Evolutionary conservation across 2,888 invertebrate genomes (phyloP), one percentile per base, ranked within the genome.

Genomic region (Thera britannica): DNA sequence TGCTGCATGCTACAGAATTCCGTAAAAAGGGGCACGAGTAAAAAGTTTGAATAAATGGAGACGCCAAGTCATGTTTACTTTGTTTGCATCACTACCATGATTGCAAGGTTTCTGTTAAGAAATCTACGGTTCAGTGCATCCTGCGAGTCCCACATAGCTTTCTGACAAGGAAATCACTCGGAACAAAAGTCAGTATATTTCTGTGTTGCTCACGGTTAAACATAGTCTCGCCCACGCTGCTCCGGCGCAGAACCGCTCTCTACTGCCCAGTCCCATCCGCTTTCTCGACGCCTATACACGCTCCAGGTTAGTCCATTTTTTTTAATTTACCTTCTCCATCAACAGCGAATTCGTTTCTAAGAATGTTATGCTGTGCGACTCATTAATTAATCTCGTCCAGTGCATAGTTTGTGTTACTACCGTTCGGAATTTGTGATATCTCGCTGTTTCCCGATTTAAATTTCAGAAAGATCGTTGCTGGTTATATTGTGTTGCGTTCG

Each of bases 101-200:
- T 2, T 2, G 8, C 9, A 9, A 44, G 12, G 34, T 41, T 56
- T 71, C 73, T 77, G 72, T 73, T 77, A 73, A 77, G 79, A 81
- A 79, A 80, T 76, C 78, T 77, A 77, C 75, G 75, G 68, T 68
- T 59, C 62, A 62, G 41, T 66, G 74, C 67, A 77, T 78, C 76
- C 80, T 68, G 65, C 46, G 61, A 73, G 72, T 70, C 73, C 74
- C 71, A 75, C 79, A 76, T 81, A 75, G 76, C 70, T 85, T 57
- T 88, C 82, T 77, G 80, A 85, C 85, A 82, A 87, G 87, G 88
- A 91, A 91, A 90, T 84, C 86, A 82, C 83, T 85, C 80, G 80
- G 85, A 91, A 91, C 91, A 92, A 91, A 91, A 92, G 92, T 90
- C 89, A 88, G 85, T 91, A 89, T 92, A 92, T 90, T 92, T 91